phyloP scores from a whole-genome alignment of 2,888 invertebrate genomes.

The Torymus aiolomorphi region DNA sequence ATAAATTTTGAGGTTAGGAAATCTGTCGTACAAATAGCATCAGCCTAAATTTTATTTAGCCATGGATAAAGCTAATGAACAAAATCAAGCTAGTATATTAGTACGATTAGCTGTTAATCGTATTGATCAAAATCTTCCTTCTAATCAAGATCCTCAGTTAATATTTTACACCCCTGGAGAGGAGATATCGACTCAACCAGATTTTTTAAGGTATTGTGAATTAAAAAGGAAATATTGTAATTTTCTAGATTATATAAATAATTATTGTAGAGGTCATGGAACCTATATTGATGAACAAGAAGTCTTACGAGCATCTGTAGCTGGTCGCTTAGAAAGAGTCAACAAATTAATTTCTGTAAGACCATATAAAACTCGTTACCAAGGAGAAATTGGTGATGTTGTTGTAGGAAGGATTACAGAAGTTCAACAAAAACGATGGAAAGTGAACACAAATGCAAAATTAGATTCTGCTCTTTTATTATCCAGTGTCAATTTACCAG shows the following conservation, averaged over 20 bases:
- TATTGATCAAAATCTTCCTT: constrained; percentile 68
- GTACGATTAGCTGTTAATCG: constrained; percentile 69
- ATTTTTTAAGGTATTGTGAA: constrained; percentile 85
- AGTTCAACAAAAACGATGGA: constrained; percentile 96
- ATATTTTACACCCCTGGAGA: constrained; percentile 91
- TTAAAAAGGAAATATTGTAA: constrained; percentile 19
- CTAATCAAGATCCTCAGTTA: constrained; percentile 79
- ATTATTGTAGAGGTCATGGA: constrained; percentile 90
- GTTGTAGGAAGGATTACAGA: constrained; percentile 95
- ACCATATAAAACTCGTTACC: constrained; percentile 93
- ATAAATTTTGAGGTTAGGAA: too few species aligned
- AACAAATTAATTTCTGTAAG: constrained; percentile 95
- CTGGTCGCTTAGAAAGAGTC: constrained; percentile 94
- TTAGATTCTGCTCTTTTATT: constrained; percentile 90
- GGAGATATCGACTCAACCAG: constrained; percentile 87
- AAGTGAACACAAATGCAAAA: constrained; percentile 94
- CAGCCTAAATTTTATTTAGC: constrained; percentile 11
- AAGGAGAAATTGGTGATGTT: constrained; percentile 97
- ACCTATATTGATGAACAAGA: constrained; percentile 91
- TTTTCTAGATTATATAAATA: not conserved
- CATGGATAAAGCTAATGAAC: constrained; percentile 31
- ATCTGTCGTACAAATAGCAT: too few species aligned
- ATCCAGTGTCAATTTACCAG: constrained; percentile 97
- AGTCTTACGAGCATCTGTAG: constrained; percentile 92
- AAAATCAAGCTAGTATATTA: constrained; percentile 62